Percentiles rank a stretch among this genome's conserved stretches.
phyloP scores from a whole-genome alignment of 1,140 invertebrate species.

The Dolichoris vasculosae region DNA sequence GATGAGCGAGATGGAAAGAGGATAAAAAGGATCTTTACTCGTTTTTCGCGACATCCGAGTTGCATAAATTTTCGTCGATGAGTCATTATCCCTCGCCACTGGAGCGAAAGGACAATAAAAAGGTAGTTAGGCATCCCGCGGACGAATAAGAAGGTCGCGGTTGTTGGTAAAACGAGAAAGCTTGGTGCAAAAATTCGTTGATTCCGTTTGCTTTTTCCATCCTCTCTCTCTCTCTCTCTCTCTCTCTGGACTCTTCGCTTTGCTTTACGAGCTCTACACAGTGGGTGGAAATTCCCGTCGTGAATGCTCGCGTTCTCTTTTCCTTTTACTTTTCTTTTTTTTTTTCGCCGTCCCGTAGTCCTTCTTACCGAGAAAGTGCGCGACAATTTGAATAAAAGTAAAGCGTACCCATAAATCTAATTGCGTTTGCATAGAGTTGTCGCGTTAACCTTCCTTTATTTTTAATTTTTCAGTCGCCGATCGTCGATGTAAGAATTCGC shows the following conservation, averaged over 20 bases:
- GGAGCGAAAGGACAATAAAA: neutral
- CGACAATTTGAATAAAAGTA: neutral
- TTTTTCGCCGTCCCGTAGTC: neutral
- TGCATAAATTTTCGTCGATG: conserved; percentile 18
- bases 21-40: neutral
- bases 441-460: neutral
- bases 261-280: neutral
- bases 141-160: neutral
- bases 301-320: neutral
- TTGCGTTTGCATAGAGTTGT: neutral
- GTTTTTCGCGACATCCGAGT: neutral
- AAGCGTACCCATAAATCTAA: neutral
- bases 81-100: neutral
- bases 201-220: neutral
- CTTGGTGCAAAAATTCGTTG: neutral
- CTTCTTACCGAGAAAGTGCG: neutral
- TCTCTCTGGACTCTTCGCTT: neutral
- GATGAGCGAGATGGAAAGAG: neutral
- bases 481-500: too few species aligned
- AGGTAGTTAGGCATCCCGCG: neutral
- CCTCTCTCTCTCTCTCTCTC: neutral
- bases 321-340: too few species aligned
- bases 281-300: neutral
- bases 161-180: neutral
- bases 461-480: too few species aligned